A percentile compares a stretch with the other conserved stretches of the same genome.
Evolutionary conservation across 2,888 invertebrate genomes (phyloP).

Genomic region (Strigamia crassipes): DNA sequence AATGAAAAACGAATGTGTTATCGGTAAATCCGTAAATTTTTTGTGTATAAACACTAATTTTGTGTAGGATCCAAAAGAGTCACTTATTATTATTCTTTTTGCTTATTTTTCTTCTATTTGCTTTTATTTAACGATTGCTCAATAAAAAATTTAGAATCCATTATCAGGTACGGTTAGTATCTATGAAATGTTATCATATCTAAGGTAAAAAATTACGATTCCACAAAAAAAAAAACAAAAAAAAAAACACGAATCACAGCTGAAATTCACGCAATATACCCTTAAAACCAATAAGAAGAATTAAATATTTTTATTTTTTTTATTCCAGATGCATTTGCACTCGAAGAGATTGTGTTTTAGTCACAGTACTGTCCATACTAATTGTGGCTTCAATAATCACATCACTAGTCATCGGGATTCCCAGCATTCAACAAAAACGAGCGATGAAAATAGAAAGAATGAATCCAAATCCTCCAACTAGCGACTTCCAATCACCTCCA

Average conservation of each 20-base stretch:
- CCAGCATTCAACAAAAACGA: not conserved
- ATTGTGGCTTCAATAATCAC: slow-evolving; percentile 4
- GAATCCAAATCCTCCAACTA: not conserved
- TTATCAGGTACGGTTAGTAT: not conserved
- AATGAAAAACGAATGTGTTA: too few species aligned
- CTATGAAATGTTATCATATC: not conserved
- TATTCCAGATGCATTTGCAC: slow-evolving; percentile 10
- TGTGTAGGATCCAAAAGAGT: not conserved
- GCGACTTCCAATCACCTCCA: not conserved
- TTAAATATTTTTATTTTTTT: too few species aligned
- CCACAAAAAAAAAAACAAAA: not conserved
- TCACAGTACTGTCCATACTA: not conserved
- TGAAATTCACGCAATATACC: not conserved
- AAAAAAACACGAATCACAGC: not conserved
- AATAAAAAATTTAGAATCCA: not conserved
- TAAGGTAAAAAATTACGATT: too few species aligned
- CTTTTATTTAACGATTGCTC: too few species aligned
- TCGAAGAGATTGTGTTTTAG: not conserved
- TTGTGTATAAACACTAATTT: too few species aligned
- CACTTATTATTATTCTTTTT: not conserved
- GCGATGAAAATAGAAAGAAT: not conserved
- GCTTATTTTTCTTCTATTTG: not conserved
- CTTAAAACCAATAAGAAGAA: too few species aligned
- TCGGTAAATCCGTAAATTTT: not conserved
- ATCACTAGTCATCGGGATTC: slow-evolving; percentile 1